A percentile compares a stretch with the other conserved stretches of the same genome.
Evolutionary conservation across 92 coral and sea anemone species (phyloP).

Genomic region (Phenganax stokvisi): DNA sequence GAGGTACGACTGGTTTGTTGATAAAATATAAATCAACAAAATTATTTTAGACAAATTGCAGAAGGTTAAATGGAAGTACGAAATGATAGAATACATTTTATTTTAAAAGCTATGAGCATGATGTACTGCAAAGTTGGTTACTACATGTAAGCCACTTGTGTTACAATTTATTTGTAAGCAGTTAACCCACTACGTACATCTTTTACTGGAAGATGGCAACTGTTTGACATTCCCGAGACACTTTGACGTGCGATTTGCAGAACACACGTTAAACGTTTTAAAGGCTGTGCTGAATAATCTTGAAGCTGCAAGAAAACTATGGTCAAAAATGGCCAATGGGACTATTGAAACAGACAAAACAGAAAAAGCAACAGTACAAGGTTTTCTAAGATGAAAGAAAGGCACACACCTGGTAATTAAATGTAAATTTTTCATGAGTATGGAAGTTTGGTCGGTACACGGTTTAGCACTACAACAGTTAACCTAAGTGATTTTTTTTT

Average conservation of each 20-base stretch:
- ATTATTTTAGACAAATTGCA: slow-evolving; percentile 5
- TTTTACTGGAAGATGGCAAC: not conserved
- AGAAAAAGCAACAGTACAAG: slow-evolving; percentile 17
- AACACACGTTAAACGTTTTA: slow-evolving; percentile 5
- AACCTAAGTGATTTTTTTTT: slow-evolving; percentile 2
- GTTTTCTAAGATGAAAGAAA: slow-evolving; percentile 8
- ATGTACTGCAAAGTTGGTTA: not conserved
- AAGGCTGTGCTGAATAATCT: slow-evolving; percentile 22
- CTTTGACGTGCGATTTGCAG: slow-evolving; percentile 11
- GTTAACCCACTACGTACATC: not conserved
- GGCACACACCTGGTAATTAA: slow-evolving; percentile 13
- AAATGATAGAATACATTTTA: not conserved
- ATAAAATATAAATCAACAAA: not conserved
- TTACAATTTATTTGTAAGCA: slow-evolving; percentile 15
- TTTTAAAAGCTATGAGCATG: slow-evolving; percentile 4
- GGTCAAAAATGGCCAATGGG: slow-evolving; percentile 12
- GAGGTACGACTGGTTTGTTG: not conserved
- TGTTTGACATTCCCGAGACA: slow-evolving; percentile 3
- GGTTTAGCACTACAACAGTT: not conserved
- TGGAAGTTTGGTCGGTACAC: not conserved
- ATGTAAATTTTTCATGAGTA: not conserved
- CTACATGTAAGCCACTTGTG: slow-evolving; percentile 6
- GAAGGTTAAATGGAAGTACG: not conserved
- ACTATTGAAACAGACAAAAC: slow-evolving; percentile 6
- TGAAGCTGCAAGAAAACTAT: slow-evolving; percentile 2